Percentiles rank a stretch among this genome's conserved stretches.
These are phyloP conservation scores for Babyrousa celebensis DNA, from an alignment of 2,797 vertebrate genomes.

Conservation along the genomic window DNA sequence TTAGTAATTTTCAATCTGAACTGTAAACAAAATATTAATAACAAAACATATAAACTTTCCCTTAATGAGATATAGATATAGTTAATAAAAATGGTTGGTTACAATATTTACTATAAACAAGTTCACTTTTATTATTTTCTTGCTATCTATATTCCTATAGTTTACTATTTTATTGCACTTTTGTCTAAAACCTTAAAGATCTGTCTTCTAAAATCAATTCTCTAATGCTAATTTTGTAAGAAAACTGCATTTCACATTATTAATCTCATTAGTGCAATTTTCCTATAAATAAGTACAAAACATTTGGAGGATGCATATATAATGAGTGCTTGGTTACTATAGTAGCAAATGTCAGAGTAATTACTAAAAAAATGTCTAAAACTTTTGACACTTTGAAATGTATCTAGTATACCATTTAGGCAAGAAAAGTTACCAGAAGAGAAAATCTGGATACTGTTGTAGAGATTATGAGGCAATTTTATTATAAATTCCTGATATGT, in stretches of 20 bases:
- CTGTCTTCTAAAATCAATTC: conserved; percentile 67
- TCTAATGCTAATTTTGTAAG: conserved; percentile 65
- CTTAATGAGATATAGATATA: conserved; percentile 52
- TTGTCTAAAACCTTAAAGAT: conserved; percentile 62
- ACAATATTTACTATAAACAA: conserved; percentile 48
- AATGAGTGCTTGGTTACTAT: conserved; percentile 62
- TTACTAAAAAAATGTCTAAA: conserved; percentile 45
- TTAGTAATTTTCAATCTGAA: conserved; percentile 47
- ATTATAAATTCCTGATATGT: conserved; percentile 78
- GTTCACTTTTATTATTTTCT: conserved; percentile 14
- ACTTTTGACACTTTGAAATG: conserved; percentile 63
- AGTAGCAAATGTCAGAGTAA: conserved; percentile 71
- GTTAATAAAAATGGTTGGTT: conserved; percentile 70
- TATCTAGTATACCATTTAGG: background rate
- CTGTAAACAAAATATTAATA: conserved; percentile 71
- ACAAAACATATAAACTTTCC: conserved; percentile 68
- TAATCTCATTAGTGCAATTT: conserved; percentile 75
- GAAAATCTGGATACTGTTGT: conserved; percentile 46
- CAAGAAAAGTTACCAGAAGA: conserved; percentile 54
- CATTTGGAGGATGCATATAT: conserved; percentile 58
- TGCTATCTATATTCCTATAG: conserved; percentile 64
- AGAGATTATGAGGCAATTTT: conserved; percentile 53
- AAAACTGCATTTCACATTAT: conserved; percentile 77
- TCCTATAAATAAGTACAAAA: conserved; percentile 81
- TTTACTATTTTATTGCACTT: conserved; percentile 66